Percentiles rank a stretch among this genome's conserved stretches.
phyloP scores from a whole-genome alignment of 2,113 vertebrate genomes.

The Xyliphius kryptos region DNA sequence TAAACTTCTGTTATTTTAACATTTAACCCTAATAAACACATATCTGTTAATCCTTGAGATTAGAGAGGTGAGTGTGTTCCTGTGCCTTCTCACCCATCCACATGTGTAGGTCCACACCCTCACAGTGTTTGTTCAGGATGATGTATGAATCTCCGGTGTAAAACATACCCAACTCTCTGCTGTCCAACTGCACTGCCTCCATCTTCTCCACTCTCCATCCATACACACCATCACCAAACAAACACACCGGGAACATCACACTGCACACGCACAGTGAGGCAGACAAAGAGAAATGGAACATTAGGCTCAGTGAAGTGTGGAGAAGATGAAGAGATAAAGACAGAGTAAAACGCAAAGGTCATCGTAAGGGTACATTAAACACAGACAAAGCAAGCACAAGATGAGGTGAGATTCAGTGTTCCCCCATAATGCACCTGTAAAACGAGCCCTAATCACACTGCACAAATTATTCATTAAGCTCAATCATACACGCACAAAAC shows the following conservation, averaged over 20 bases:
- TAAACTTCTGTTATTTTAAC: too few species aligned
- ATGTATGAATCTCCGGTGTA: conserved; percentile 83
- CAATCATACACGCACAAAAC: too few species aligned
- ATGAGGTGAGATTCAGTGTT: conserved; percentile 30
- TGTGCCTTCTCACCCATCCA: conserved; percentile 73
- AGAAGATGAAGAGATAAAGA: too few species aligned
- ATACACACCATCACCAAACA: conserved; percentile 66
- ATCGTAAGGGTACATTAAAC: conserved; percentile 24
- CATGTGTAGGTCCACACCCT: conserved; percentile 81
- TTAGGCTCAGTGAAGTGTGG: too few species aligned
- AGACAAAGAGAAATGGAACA: too few species aligned
- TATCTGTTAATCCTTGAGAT: not conserved
- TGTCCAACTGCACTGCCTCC: conserved; percentile 75
- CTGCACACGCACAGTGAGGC: conserved; percentile 15
- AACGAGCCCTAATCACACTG: too few species aligned
- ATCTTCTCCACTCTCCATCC: conserved; percentile 87
- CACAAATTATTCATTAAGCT: too few species aligned
- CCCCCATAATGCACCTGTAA: conserved; percentile 40
- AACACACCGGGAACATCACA: conserved; percentile 26
- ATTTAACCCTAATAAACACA: not conserved
- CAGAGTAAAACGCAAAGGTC: not conserved
- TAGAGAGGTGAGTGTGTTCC: too few species aligned
- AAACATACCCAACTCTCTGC: conserved; percentile 73
- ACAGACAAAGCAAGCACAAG: conserved; percentile 13
- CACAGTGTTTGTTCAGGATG: conserved; percentile 72